Evolutionary conservation across 2,113 vertebrate genomes (phyloP).

Genomic region (Vicugna pacos): DNA sequence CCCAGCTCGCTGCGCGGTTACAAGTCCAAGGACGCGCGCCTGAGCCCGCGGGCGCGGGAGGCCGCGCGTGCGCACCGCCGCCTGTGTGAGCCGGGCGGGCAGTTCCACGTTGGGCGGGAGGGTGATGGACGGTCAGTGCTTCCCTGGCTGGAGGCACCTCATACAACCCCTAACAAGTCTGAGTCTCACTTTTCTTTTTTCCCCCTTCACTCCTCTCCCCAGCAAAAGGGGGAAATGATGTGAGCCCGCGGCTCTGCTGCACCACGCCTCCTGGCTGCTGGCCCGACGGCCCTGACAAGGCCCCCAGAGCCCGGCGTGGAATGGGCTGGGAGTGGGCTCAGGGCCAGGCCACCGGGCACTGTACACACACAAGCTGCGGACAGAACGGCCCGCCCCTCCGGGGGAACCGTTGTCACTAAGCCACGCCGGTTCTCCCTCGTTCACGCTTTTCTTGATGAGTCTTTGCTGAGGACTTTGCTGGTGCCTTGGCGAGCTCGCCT

Average conservation of each 20-base stretch:
- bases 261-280: not conserved
- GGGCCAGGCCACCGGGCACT: not conserved
- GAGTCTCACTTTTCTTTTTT: not conserved
- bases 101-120: no score
- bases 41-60: not conserved
- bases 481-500: not conserved
- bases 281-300: not conserved
- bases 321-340: not conserved
- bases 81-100: not conserved
- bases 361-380: not conserved
- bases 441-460: not conserved
- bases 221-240: not conserved
- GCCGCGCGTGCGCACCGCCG: accelerated
- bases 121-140: not conserved
- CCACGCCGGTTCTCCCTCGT: not conserved
- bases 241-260: not conserved
- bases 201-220: not conserved
- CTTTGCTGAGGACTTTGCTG: not conserved
- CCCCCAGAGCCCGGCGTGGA: not conserved
- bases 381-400: not conserved
- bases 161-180: not conserved
- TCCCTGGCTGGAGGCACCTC: no score
- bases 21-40: accelerated
- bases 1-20: not conserved
- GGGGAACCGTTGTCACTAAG: not conserved